These are phyloP conservation scores for Phymanthus crucifer DNA, from an alignment of 92 coral and sea anemone species.

Conservation along the genomic window DNA sequence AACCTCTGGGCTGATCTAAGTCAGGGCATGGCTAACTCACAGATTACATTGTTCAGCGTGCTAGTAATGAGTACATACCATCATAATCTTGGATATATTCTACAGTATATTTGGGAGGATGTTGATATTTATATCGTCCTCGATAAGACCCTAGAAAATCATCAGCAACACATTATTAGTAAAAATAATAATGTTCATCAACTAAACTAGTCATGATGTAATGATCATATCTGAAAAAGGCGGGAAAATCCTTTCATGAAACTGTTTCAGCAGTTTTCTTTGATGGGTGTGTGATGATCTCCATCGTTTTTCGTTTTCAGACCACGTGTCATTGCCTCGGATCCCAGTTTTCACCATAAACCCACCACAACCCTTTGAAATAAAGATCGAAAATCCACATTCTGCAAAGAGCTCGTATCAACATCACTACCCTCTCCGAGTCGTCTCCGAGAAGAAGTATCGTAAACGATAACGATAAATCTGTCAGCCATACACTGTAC, in stretches of 20 bases:
- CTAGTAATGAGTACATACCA: conserved; percentile 45
- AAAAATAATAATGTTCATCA: background rate
- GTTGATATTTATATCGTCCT: conserved; percentile 46
- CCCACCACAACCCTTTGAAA: background rate
- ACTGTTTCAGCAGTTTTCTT: background rate
- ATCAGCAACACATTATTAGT: background rate
- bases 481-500: no score
- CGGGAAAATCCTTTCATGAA: background rate
- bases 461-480: no score
- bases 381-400: no score
- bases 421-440: no score
- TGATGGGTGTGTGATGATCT: background rate
- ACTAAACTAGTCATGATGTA: background rate
- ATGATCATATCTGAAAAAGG: background rate
- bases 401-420: no score
- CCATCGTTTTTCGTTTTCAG: background rate
- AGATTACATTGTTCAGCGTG: no score
- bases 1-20: no score
- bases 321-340: background rate
- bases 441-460: no score
- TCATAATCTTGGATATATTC: conserved; percentile 77
- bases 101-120: conserved; percentile 61
- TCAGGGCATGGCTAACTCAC: no score
- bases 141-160: conserved; percentile 18
- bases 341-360: background rate